Evolutionary conservation across 2,888 invertebrate genomes (phyloP), one percentile per base, ranked within the genome.

Genomic region (Lysandra bellargus): DNA sequence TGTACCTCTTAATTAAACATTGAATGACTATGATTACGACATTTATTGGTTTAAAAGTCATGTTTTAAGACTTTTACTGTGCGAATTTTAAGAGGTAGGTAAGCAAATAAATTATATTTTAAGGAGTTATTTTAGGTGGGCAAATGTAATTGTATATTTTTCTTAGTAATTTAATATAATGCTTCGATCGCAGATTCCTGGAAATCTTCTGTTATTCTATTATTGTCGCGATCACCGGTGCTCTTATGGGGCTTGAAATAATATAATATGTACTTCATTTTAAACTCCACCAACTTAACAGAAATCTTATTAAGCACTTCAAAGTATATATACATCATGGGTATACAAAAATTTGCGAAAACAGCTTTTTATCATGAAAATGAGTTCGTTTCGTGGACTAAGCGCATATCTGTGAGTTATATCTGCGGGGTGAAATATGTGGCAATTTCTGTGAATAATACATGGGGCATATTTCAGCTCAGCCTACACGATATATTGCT

Each of bases 371-470:
- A 72, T 79, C 78, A 72, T 72, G 60, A 74, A 75, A 79, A 79
- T 74, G 61, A 79, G 60, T 75, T 23, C 60, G 78, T 80, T 80
- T 79, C 79, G 69, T 57, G 61, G 78, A 78, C 90, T 88, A 87
- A 85, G 85, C 84, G 86, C 85, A 90, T 92, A 92, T 92, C 90
- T 92, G 89, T 89, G 88, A 91, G 93, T 94, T 93, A 94, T 93
- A 92, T 94, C 91, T 88, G 91, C 89, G 88, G 91, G 93, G 95
- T 95, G 95, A 95, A 95, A 95, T 95, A 95, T 95, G 93, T 93
- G 93, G 95, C 95, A 95, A 95, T 95, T 95, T 93, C 94, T 95
- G 93, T 95, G 95, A 95, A 95, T 95, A 95, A 95, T 95, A 95
- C 95, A 95, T 95, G 93, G 92, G 88, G 92, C 91, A 95, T 95